phyloP scores from a whole-genome alignment of 92 coral and sea anemone species.

The Hydrozoanthus gracilis region DNA sequence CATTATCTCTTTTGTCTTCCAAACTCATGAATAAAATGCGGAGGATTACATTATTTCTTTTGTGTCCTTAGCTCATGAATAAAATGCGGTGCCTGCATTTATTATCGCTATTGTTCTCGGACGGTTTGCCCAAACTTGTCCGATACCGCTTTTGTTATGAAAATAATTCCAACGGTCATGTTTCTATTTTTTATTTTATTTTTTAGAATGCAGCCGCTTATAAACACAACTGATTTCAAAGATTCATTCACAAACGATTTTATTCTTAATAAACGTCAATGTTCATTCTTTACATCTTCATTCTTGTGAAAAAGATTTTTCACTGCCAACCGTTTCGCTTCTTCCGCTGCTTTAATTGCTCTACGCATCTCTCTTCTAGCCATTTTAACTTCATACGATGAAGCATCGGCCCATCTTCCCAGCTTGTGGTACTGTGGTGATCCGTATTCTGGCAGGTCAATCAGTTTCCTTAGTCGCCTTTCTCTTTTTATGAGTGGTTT shows the following conservation, averaged over 20 bases:
- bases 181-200: too few relatives aligned
- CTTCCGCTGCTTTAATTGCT: slow-evolving; percentile 12
- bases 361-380: neutral
- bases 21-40: too few relatives aligned
- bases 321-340: slow-evolving; percentile 7
- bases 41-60: too few relatives aligned
- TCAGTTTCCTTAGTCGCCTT: neutral
- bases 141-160: too few relatives aligned
- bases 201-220: neutral
- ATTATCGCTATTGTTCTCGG: too few relatives aligned
- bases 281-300: neutral
- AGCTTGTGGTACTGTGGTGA: slow-evolving; percentile 4
- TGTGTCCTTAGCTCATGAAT: too few relatives aligned
- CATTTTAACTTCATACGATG: slow-evolving; percentile 18
- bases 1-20: too few relatives aligned
- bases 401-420: slow-evolving; percentile 32
- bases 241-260: slow-evolving; percentile 3
- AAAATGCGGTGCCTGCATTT: too few relatives aligned
- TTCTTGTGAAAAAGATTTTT: neutral
- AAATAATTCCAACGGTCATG: too few relatives aligned
- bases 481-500: neutral
- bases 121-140: too few relatives aligned
- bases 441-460: neutral
- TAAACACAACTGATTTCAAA: slow-evolving; percentile 11
- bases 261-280: neutral